Evolutionary conservation across 2,113 vertebrate genomes (phyloP), one percentile per base, ranked within the genome.

Genomic region (Tachysurus fulvidraco): DNA sequence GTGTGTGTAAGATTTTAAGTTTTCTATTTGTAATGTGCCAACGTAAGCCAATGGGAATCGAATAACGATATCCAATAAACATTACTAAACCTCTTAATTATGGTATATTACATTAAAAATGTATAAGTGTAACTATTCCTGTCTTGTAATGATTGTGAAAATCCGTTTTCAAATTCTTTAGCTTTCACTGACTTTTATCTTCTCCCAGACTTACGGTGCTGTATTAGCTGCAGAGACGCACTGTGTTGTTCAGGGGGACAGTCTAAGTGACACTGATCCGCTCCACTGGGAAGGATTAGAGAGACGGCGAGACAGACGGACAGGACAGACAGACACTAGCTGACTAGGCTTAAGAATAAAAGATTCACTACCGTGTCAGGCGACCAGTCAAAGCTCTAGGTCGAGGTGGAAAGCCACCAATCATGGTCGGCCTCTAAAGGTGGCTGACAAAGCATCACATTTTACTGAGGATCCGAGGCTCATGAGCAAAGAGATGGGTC

Each of bases 321-420:
- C 46, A 50, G 46, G 46, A 73, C 46, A 84, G 73, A 64, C 71
- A 81, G 17, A 62, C 36, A 30, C 13, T 46, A 60, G 30, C 65
- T 85, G 83, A 88, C 85, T 77, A 83, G 67, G 55, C 80, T 88
- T 64, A 71, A 3, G 79, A 83, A 81, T 52, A 60, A 82, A 10
- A 50, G 85, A 60, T 57, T 59, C 54, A 50, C 6, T 23, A 17
- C 30, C 44, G 50, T 85, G 83, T 28, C 46, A 81, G 69, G n/a
- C 46, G 74, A 71, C 86, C 80, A 87, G 28, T 78, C 60, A 71
- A 83, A 77, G 86, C 69, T 44, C 60, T 46, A 46, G 77, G n/a
- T 65, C 19, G 21, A 64, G 85, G 50, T 65, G 80, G 74, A 83
- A 60, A 55, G 71, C 44, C 82, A 83, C 71, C 71, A 80, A 64